Conservation (phyloP, 1,140 invertebrate genomes). For the Drosophila sechellia region DNA sequence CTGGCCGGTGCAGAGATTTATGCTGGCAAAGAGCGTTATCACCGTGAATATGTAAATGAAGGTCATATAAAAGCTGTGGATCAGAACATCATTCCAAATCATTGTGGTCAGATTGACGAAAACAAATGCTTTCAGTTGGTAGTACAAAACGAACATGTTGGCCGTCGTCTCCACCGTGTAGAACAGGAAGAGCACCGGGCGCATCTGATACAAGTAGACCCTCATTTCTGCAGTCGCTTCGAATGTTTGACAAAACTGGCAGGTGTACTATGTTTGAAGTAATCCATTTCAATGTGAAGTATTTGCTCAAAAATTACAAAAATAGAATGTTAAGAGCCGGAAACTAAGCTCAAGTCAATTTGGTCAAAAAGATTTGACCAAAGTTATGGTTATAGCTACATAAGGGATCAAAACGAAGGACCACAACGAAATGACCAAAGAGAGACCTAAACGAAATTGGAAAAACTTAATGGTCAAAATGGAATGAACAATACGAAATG, state of each 20-base stretch:
- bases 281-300: no score
- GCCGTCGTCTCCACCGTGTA: constrained; percentile 33
- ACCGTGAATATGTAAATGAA: constrained; percentile 33
- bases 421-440: no score
- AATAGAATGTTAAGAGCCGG: no score
- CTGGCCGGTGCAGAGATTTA: constrained; percentile 52
- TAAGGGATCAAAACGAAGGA: no score
- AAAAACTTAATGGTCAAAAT: no score
- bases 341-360: no score
- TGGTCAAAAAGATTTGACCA: no score
- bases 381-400: no score
- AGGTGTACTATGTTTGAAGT: background rate
- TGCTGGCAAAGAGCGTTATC: constrained; percentile 38
- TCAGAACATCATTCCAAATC: background rate
- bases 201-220: constrained; percentile 13
- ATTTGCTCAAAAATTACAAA: no score
- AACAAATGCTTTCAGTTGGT: constrained; percentile 21
- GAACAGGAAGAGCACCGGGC: constrained; percentile 48
- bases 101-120: background rate
- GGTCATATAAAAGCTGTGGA: constrained; percentile 5
- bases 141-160: constrained; percentile 40
- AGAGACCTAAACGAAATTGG: no score
- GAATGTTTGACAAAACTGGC: constrained; percentile 42
- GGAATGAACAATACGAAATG: no score
- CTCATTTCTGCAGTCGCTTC: constrained; percentile 6